phyloP scores from a whole-genome alignment of 1,140 invertebrate species.

The Bombus difficillimus region DNA sequence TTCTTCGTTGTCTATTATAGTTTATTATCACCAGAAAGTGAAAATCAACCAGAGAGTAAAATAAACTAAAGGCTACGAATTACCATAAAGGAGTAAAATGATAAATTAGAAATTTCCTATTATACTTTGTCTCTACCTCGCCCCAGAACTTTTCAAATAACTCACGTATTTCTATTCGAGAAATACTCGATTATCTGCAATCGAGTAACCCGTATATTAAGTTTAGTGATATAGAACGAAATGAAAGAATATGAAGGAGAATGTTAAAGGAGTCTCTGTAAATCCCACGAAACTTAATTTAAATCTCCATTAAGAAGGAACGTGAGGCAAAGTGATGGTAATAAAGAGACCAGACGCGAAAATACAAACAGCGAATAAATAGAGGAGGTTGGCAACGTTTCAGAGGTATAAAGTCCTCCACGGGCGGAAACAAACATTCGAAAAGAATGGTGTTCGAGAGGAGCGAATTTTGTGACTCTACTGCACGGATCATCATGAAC shows the following conservation, averaged over 20 bases:
- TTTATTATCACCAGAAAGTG: too few species aligned
- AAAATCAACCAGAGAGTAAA: too few species aligned
- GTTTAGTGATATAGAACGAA: neutral
- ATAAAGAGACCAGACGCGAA: neutral
- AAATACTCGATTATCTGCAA: neutral
- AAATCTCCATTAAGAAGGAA: conserved; percentile 12
- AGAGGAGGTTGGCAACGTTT: conserved; percentile 33
- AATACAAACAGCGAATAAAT: conserved; percentile 29
- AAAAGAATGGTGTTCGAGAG: conserved; percentile 10
- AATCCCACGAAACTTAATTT: conserved; percentile 7
- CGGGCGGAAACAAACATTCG: conserved; percentile 7
- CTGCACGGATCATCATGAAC: too few species aligned
- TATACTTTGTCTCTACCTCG: too few species aligned
- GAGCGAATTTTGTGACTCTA: neutral
- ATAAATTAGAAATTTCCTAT: too few species aligned
- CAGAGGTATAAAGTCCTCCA: neutral
- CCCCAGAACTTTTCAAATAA: too few species aligned
- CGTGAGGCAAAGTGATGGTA: neutral
- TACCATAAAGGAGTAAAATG: too few species aligned
- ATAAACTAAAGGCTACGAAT: too few species aligned
- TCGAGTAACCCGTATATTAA: neutral
- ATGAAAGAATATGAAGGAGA: neutral
- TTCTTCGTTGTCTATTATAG: too few species aligned
- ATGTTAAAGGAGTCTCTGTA: neutral
- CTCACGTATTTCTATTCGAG: too few species aligned